phyloP scores from a whole-genome alignment of 2,888 invertebrate species.

The Chrysomela aeneicollis region DNA sequence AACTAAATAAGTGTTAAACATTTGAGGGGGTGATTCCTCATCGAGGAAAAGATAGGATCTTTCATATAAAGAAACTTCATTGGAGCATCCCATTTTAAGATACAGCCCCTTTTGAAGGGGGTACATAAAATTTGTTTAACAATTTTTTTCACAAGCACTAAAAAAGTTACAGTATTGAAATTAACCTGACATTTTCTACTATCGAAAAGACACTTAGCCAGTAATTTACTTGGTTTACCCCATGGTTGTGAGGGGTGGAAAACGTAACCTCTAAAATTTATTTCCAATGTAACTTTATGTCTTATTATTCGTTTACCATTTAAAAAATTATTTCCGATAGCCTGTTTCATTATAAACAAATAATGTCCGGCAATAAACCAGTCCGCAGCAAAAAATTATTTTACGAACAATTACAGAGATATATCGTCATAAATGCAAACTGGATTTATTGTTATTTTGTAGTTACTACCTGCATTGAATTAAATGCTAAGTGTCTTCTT shows the following conservation, averaged over 20 bases:
- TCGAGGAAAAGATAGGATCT: slow-evolving; percentile 12
- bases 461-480: too few species aligned
- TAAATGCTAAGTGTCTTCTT: too few species aligned
- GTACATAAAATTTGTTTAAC: slow-evolving; percentile 12
- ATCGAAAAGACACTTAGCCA: slow-evolving; percentile 1
- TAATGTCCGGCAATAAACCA: slow-evolving; percentile 1
- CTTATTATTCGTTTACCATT: slow-evolving; percentile 21
- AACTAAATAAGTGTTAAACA: slow-evolving; percentile 16
- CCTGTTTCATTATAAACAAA: slow-evolving; percentile 22
- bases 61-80: slow-evolving; percentile 5
- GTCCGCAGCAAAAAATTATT: too few species aligned
- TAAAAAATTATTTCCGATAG: slow-evolving; percentile 19
- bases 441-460: too few species aligned
- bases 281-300: slow-evolving; percentile 5
- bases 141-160: slow-evolving; percentile 13
- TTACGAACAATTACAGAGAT: too few species aligned
- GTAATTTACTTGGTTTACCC: slow-evolving; percentile 1
- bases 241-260: slow-evolving; percentile 4
- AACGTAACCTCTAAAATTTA: slow-evolving; percentile 2
- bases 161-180: slow-evolving; percentile 2
- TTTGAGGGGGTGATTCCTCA: slow-evolving; percentile 15
- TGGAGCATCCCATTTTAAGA: slow-evolving; percentile 10
- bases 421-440: too few species aligned
- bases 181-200: background rate
- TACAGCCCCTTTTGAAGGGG: slow-evolving; percentile 14